A percentile compares a stretch with the other conserved stretches of the same genome.
Conservation (phyloP, 2,888 invertebrate species). For the Synergus gifuensis region DNA sequence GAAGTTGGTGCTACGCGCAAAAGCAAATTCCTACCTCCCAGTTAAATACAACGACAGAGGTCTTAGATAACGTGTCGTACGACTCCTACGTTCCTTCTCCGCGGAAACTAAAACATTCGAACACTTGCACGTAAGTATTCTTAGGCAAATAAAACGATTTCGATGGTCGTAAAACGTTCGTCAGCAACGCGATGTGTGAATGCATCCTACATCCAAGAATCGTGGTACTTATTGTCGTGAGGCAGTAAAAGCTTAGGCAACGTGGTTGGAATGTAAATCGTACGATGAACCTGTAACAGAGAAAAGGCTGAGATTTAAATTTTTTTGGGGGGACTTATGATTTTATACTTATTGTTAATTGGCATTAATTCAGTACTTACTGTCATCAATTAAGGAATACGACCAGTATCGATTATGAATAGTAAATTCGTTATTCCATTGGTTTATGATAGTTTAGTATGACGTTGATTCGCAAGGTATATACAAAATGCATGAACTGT, state of each 20-base stretch:
- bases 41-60: constrained; percentile 41
- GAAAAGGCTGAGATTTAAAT: neutral
- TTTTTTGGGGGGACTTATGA: neutral
- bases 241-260: constrained; percentile 21
- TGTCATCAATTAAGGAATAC: too few relatives aligned
- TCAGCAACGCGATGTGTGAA: constrained; percentile 1
- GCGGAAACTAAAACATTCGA: constrained; percentile 49
- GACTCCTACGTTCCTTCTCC: constrained; percentile 37
- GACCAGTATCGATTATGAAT: too few relatives aligned
- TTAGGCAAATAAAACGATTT: constrained; percentile 42
- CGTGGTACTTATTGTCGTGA: constrained; percentile 11
- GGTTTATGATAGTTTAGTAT: neutral
- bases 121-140: constrained; percentile 23
- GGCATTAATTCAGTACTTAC: too few relatives aligned
- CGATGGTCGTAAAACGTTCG: constrained; percentile 42
- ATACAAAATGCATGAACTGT: neutral
- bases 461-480: neutral
- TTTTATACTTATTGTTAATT: neutral
- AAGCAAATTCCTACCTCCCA: neutral
- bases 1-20: constrained; percentile 58
- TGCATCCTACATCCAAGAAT: constrained; percentile 1
- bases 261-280: constrained; percentile 3
- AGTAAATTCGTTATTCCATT: too few relatives aligned
- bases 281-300: neutral
- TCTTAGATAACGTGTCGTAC: neutral